Percentiles rank a stretch among this genome's conserved stretches.
Conservation (phyloP, 2,797 vertebrate species). For the Limnodromus scolopaceus region DNA sequence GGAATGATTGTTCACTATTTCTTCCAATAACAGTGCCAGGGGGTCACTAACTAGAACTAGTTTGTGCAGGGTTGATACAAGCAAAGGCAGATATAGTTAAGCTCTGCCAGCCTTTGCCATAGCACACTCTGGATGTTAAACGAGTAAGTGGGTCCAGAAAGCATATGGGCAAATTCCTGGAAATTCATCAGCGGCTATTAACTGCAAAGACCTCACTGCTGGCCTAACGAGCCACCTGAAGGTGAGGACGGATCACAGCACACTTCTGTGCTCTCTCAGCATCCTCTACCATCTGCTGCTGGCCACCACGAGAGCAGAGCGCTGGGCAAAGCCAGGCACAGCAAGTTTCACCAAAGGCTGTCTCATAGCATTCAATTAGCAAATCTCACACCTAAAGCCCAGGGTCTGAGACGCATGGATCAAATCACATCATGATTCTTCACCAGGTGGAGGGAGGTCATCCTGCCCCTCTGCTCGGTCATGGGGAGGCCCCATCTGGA, state of each 20-base stretch:
- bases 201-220: neutral
- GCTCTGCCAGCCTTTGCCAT: neutral
- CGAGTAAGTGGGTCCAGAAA: neutral
- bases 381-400: neutral
- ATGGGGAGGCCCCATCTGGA: too few species aligned
- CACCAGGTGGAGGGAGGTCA: neutral
- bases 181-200: neutral
- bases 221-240: neutral
- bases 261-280: neutral
- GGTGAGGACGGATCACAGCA: neutral
- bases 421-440: neutral
- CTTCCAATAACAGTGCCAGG: neutral
- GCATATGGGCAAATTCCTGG: neutral
- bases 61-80: neutral
- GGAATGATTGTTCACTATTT: neutral
- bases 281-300: neutral
- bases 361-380: neutral
- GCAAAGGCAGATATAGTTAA: neutral
- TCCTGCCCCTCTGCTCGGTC: too few species aligned
- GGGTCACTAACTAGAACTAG: neutral
- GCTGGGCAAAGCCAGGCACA: neutral
- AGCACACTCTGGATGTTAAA: neutral
- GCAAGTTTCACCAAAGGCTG: neutral
- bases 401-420: neutral
- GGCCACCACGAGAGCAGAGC: fast-evolving